Conservation (phyloP, 2,113 vertebrate species). For the Mohoua ochrocephala region DNA sequence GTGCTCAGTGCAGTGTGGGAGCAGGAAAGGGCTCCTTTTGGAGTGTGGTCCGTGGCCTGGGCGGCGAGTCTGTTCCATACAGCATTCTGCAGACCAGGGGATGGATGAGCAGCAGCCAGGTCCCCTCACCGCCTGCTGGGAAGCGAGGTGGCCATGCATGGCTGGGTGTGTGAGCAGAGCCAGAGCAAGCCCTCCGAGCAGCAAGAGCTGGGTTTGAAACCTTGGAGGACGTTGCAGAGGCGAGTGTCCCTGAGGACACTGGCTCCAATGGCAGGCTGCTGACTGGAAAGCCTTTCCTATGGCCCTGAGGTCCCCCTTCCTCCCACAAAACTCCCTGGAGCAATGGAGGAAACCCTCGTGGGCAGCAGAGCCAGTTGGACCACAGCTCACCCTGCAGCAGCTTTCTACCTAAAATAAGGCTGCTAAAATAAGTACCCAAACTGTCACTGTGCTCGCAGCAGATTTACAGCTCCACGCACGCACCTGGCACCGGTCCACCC, state of each 20-base stretch:
- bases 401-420: background rate
- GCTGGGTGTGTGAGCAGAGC: background rate
- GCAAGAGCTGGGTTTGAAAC: background rate
- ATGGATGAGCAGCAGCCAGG: background rate
- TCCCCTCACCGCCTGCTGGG: background rate
- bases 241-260: background rate
- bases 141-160: accelerated
- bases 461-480: accelerated
- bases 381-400: background rate
- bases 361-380: background rate
- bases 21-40: background rate
- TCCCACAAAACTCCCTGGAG: background rate
- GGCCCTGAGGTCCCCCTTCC: background rate
- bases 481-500: background rate
- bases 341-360: accelerated
- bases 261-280: background rate
- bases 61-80: accelerated
- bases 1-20: background rate
- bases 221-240: background rate
- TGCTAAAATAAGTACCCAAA: background rate
- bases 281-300: background rate
- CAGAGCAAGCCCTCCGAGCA: background rate
- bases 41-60: background rate
- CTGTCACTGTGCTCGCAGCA: accelerated
- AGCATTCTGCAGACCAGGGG: background rate